These are phyloP conservation scores for Anolis carolinensis DNA, from an alignment of 2,113 vertebrate genomes.

Conservation along the genomic window DNA sequence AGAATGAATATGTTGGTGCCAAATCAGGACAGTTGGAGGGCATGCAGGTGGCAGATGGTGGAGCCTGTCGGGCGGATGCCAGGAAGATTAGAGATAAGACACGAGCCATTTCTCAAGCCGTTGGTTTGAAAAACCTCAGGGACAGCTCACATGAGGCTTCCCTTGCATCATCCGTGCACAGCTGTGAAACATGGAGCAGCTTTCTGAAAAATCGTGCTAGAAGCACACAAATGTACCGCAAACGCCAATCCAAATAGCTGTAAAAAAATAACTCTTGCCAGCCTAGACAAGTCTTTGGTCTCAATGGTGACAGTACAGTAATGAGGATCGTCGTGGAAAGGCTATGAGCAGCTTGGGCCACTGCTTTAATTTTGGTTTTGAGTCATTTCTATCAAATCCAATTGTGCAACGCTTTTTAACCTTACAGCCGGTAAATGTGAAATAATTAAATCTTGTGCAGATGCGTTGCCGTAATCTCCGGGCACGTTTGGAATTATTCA, in stretches of 20 bases:
- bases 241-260: slow-evolving; percentile 44
- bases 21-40: too few species aligned
- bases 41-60: slow-evolving; percentile 18
- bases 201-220: slow-evolving; percentile 57
- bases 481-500: neutral
- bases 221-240: slow-evolving; percentile 44
- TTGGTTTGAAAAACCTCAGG: slow-evolving; percentile 7
- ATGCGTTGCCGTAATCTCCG: neutral
- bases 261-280: slow-evolving; percentile 62
- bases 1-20: neutral
- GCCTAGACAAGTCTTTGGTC: slow-evolving; percentile 60
- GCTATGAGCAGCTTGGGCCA: slow-evolving; percentile 57
- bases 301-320: slow-evolving; percentile 53
- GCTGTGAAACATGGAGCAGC: slow-evolving; percentile 58
- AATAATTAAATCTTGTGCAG: neutral
- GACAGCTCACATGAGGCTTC: slow-evolving; percentile 15
- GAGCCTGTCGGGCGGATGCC: slow-evolving; percentile 45
- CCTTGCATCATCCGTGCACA: slow-evolving; percentile 41
- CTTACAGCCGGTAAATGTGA: slow-evolving; percentile 24
- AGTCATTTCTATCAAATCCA: slow-evolving; percentile 41
- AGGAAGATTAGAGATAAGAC: slow-evolving; percentile 5
- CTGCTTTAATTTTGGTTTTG: slow-evolving; percentile 33
- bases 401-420: slow-evolving; percentile 49
- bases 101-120: too few species aligned
- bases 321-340: slow-evolving; percentile 58